phyloP scores from a whole-genome alignment of 2,888 invertebrate genomes.

The Dastarcus helophoroides region DNA sequence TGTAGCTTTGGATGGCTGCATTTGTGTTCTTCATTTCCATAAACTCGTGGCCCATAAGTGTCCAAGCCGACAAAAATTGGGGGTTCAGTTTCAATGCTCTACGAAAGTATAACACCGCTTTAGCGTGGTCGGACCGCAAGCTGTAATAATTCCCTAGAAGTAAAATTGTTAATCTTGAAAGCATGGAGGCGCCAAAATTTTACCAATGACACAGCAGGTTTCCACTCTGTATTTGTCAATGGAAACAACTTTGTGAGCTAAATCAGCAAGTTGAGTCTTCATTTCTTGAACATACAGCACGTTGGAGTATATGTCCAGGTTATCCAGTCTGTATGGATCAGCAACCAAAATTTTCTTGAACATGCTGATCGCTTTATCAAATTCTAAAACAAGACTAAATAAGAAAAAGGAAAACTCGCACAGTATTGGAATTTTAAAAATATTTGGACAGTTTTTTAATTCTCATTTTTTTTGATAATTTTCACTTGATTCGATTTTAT shows the following conservation, averaged over 20 bases:
- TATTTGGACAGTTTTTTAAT: no score
- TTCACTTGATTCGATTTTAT: no score
- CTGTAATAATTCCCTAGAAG: conserved; percentile 90
- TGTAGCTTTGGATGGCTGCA: conserved; percentile 96
- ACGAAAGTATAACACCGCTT: conserved; percentile 95
- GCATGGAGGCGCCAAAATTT: conserved; percentile 15
- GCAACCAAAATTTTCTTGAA: conserved; percentile 72
- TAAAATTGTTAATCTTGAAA: conserved; percentile 7
- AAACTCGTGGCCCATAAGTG: conserved; percentile 96
- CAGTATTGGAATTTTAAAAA: background rate
- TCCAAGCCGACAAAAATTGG: conserved; percentile 92
- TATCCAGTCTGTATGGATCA: conserved; percentile 90
- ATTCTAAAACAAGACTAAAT: conserved; percentile 50
- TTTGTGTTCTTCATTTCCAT: conserved; percentile 98
- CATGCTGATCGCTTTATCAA: conserved; percentile 74
- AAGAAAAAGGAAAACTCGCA: conserved; percentile 4
- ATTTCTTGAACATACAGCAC: conserved; percentile 88
- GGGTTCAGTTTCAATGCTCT: conserved; percentile 89
- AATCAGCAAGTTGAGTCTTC: conserved; percentile 79
- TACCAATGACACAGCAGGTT: conserved; percentile 95
- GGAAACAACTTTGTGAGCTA: conserved; percentile 86
- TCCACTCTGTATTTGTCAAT: conserved; percentile 96
- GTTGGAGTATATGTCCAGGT: conserved; percentile 95
- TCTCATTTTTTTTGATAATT: no score
- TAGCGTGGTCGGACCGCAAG: conserved; percentile 88